Base-by-base conservation (phyloP, 23 tunicate genomes). In the Trididemnum miniatum region DNA sequence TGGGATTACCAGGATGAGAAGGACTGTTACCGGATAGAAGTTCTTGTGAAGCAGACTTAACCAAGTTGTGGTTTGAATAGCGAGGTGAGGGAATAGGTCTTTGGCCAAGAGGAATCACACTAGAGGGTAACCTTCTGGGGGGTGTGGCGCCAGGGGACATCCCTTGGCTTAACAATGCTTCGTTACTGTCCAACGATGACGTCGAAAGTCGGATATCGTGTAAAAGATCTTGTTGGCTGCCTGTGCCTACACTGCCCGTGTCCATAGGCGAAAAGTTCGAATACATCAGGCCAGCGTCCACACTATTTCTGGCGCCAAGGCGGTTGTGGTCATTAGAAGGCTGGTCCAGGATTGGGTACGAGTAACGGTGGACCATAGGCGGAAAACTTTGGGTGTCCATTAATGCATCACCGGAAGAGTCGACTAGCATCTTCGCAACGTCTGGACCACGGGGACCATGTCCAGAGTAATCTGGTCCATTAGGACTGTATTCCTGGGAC, bases 251-350 rank as follows among this genome's bases (percentile, higher is more conserved):
- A 77, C 72, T 84, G 49, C 35, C 51, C 2, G 96, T 90, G 87
- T 91, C 97, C 95, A 90, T 90, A 1, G 97, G 97, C 0, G 97
- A 91, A 81, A 80, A 91, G 1, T 84, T 86, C 1, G 89, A 85
- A 71, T 91, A 86, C 35, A 84, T 63, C 31, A 87, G 63, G 1
- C 85, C 84, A 7, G 89, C 79, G 35, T 86, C 90, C 25, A 82
- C 77, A 39, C 91, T 87, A 84, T 87, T 81, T 22, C 85, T 36
- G n/a, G 90, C 72, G 51, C 81, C 65, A 26, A 36, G 73, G 15
- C 67, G 79, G 34, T 71, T 59, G 35, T 87, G 72, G 32, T 87
- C 63, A 20, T n/a, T 1, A 2, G 27, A 15, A 20, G 35, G 80
- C 40, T 62, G 65, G 20, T 78, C 74, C 35, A 87, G 34, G 52